Conservation (phyloP, 2,888 invertebrate genomes). For the Synanthedon tipuliformis region DNA sequence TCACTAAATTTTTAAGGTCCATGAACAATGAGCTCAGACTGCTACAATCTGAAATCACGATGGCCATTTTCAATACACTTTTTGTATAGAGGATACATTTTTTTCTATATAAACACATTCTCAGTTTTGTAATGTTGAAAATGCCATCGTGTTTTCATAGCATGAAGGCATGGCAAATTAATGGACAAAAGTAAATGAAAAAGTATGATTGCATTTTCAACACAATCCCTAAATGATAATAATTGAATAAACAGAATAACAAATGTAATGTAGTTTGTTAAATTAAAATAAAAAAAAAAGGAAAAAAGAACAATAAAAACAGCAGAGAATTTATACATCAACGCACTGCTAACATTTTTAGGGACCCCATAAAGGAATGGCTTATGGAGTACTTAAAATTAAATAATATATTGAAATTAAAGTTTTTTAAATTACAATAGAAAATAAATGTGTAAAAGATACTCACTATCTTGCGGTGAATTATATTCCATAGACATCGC, state of each 20-base stretch:
- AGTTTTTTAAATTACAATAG: too few species aligned
- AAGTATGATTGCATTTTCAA: constrained; percentile 67
- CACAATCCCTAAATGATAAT: constrained; percentile 41
- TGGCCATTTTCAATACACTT: constrained; percentile 60
- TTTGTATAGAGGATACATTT: constrained; percentile 18
- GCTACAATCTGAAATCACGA: constrained; percentile 69
- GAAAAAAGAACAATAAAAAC: constrained; percentile 10
- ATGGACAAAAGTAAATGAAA: constrained; percentile 37
- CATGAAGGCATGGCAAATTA: constrained; percentile 49
- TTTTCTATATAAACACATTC: not conserved
- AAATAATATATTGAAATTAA: too few species aligned
- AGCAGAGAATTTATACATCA: too few species aligned
- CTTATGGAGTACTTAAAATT: too few species aligned
- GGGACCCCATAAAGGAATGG: too few species aligned
- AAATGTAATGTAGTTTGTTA: constrained; percentile 13
- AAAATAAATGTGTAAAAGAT: constrained; percentile 5
- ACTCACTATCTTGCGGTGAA: constrained; percentile 63
- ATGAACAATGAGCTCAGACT: constrained; percentile 61
- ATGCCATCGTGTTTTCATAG: constrained; percentile 69
- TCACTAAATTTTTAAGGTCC: constrained; percentile 65
- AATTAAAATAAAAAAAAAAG: constrained; percentile 31
- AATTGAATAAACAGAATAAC: constrained; percentile 4
- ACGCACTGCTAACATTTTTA: too few species aligned
- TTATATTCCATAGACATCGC: constrained; percentile 45
- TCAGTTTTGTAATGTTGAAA: constrained; percentile 48